Evolutionary conservation across 2,113 vertebrate genomes (phyloP).

Genomic region (Ophiodon elongatus): DNA sequence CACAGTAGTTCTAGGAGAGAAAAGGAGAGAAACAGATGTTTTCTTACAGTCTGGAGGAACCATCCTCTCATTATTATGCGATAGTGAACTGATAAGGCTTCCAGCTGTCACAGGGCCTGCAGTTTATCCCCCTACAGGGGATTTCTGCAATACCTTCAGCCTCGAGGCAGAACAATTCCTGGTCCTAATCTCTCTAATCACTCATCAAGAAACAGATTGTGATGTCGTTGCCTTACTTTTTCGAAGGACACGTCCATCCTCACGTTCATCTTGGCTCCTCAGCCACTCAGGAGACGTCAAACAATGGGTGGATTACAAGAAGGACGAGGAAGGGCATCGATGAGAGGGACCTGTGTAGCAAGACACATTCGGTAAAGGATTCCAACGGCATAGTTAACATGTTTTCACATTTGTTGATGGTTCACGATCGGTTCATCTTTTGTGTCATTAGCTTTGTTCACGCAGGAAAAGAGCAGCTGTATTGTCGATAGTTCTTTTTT

Average conservation of each 20-base stretch:
- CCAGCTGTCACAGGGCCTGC: constrained; percentile 36
- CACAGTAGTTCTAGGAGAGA: constrained; percentile 9
- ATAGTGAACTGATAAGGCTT: constrained; percentile 33
- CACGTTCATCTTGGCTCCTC: constrained; percentile 4
- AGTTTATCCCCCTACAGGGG: constrained; percentile 38
- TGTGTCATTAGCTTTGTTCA: not conserved
- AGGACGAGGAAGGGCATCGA: constrained; percentile 30
- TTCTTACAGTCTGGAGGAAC: constrained; percentile 13
- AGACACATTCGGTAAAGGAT: not conserved
- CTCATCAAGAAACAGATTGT: constrained; percentile 48
- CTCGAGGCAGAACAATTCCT: constrained; percentile 8
- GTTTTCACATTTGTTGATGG: not conserved
- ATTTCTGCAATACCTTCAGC: constrained; percentile 34
- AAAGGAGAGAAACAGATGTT: not conserved
- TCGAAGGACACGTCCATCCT: constrained; percentile 17
- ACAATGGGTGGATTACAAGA: constrained; percentile 1
- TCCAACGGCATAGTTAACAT: not conserved
- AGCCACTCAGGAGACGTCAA: constrained; percentile 7
- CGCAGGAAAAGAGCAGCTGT: not conserved
- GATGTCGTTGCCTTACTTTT: constrained; percentile 30
- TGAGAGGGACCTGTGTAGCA: constrained; percentile 11
- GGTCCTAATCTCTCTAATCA: constrained; percentile 37
- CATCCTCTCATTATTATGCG: constrained; percentile 32
- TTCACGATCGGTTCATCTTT: constrained; percentile 4
- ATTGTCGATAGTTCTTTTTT: no score